A percentile compares a stretch with the other conserved stretches of the same genome.
Conservation (phyloP, 2,888 invertebrate genomes). For the Microdon myrmicae region DNA sequence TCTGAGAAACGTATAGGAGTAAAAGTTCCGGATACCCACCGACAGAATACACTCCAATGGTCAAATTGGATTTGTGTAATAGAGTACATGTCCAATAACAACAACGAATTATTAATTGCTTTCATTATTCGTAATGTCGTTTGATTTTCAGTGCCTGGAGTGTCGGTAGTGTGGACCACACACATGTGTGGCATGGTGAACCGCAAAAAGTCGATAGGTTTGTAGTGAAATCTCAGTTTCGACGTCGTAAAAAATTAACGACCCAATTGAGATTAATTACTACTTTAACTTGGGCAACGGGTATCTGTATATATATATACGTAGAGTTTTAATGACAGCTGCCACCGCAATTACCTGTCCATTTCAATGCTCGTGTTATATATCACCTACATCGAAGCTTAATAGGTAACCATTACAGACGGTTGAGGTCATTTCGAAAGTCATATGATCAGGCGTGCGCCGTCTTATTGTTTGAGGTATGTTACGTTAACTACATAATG, state of each 20-base stretch:
- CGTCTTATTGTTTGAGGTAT: no score
- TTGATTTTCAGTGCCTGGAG: slow-evolving; percentile 42
- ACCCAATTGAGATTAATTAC: slow-evolving; percentile 47
- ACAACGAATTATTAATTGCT: slow-evolving; percentile 48
- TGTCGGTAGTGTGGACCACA: no score
- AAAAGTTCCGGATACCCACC: neutral
- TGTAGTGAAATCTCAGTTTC: slow-evolving; percentile 16
- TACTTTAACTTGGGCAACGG: slow-evolving; percentile 26
- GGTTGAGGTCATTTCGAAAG: no score
- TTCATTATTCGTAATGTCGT: slow-evolving; percentile 43
- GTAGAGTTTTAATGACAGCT: no score
- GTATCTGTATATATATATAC: no score
- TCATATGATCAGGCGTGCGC: no score
- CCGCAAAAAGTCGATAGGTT: neutral
- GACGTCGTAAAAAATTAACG: slow-evolving; percentile 39
- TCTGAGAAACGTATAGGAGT: slow-evolving; percentile 3
- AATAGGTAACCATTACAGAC: no score
- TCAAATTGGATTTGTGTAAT: neutral
- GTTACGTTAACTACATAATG: no score
- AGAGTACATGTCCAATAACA: slow-evolving; percentile 13
- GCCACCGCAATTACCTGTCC: slow-evolving; percentile 15
- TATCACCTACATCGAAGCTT: no score
- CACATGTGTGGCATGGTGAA: slow-evolving; percentile 15
- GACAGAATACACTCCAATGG: neutral
- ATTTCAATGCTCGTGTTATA: no score